Evolutionary conservation across 1,140 invertebrate species (phyloP), one percentile per base, ranked within the genome.

Genomic region (Hestina assimilis): DNA sequence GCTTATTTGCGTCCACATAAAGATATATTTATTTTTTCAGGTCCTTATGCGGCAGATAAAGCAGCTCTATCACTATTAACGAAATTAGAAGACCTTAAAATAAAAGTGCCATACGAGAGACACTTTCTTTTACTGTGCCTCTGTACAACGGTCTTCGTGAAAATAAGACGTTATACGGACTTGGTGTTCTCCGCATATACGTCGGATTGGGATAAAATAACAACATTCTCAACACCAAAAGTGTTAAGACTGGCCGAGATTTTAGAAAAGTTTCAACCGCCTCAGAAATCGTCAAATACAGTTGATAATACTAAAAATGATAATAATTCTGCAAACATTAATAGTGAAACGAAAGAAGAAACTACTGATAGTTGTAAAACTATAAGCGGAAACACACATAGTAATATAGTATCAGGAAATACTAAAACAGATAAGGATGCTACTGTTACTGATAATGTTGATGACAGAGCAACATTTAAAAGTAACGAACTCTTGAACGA

Each of bases 91-190:
- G 97, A 97, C 83, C 87, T 97, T 4, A 96, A 97, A 89, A 93
- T 97, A 15, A 96, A 95, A 91, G 95, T 95, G 7, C 94, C 95
- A 0, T 97, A 97, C 79, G 96, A 98, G 76, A 90, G 96, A 11
- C 95, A 97, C 82, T 96, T 94, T 72, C 84, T 98, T 6, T 89
- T 98, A 5, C 87, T 98, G 8, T 95, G 95, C 69, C 88, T 96
- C 42, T 92, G 96, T 8, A 93, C 94, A n/a, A 95, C 96, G 1
- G 89, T 94, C 4, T 92, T 97, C 75, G 86, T 96, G n/a, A 92
- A 94, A 75, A 92, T 97, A 54, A 89, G 94, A 80, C 91, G 93
- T 65, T 81, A 92, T 55, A 92, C 93, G 79, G 93, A 95, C 76
- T 66, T 91, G 43, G 82, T 91, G 24, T 96, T 97, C 82, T 91